Evolutionary conservation across 2,113 vertebrate species (phyloP), one percentile per base, ranked within the genome.

Genomic region (Sorex fumeus): DNA sequence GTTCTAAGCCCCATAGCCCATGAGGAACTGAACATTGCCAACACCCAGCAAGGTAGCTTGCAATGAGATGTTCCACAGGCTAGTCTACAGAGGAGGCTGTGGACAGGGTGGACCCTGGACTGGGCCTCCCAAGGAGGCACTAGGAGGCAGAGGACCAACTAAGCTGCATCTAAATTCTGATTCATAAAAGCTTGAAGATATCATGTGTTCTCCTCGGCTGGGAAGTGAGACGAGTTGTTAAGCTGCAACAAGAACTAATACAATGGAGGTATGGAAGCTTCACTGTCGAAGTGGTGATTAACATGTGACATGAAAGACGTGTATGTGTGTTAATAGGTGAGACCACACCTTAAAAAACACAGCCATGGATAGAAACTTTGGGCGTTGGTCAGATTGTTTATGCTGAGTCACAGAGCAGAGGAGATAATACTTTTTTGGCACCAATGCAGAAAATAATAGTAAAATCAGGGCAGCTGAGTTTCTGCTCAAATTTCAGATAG

Each of bases 401-500:
- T 57, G 8, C 10, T 66, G 12, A 84, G 43, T 16, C 47, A 30
- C 1, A 28, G 23, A 47, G 34, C 34, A 90, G 36, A 90, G 6
- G 1, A 19, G 13, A 5, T n/a, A 71, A 86, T 23, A 34, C 18
- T 40, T 85, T 40, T 85, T 45, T 53, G 21, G 13, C 47, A 53
- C 25, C 8, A 45, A 11, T 13, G 1, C 13, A 45, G 23, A 27
- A 70, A 23, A 53, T 30, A 87, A 76, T 57, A 18, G 9, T 28
- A 16, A 67, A 78, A 66, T 21, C 27, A 53, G 18, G 60, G 13
- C 53, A 84, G 1, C 1, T 62, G 50, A 86, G 30, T 30, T 77
- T 93, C n/a, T 92, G 43, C 4, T 77, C 64, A 88, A 79, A 19
- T 74, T 89, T 50, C 84, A 80, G 27, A 84, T 25, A 53, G 34